These are phyloP conservation scores for Acrossocheilus wenchowensis DNA, from an alignment of 2,797 vertebrate genomes.

Conservation along the genomic window DNA sequence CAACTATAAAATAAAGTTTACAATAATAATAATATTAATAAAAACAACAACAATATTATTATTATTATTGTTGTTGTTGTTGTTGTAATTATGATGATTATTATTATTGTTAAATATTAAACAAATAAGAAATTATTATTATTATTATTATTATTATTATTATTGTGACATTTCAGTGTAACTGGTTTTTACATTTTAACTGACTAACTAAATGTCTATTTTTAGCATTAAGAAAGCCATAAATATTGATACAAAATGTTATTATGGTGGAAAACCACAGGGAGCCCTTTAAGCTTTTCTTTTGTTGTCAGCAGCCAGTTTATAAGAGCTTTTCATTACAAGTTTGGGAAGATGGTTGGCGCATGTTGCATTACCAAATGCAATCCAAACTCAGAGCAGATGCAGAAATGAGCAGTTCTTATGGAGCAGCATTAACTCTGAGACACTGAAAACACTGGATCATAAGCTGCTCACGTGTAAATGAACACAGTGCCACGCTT, in stretches of 20 bases:
- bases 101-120: background rate
- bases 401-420: background rate
- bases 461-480: background rate
- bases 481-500: background rate
- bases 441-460: background rate
- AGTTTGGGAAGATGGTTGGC: background rate
- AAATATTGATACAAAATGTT: background rate
- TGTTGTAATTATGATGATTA: too few relatives aligned
- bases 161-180: background rate
- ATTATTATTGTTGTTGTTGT: too few relatives aligned
- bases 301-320: background rate
- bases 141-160: too few relatives aligned
- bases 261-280: background rate
- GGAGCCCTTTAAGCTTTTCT: background rate
- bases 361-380: background rate
- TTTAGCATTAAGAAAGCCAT: background rate
- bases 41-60: too few relatives aligned
- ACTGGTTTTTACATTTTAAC: too few relatives aligned
- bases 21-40: too few relatives aligned
- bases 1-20: too few relatives aligned
- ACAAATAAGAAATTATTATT: background rate
- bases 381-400: conserved; percentile 6
- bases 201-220: background rate
- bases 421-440: background rate
- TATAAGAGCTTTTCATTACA: background rate